A percentile compares a stretch with the other conserved stretches of the same genome.
Evolutionary conservation across 1,140 invertebrate genomes (phyloP).

Genomic region (Drosophila biarmipes): DNA sequence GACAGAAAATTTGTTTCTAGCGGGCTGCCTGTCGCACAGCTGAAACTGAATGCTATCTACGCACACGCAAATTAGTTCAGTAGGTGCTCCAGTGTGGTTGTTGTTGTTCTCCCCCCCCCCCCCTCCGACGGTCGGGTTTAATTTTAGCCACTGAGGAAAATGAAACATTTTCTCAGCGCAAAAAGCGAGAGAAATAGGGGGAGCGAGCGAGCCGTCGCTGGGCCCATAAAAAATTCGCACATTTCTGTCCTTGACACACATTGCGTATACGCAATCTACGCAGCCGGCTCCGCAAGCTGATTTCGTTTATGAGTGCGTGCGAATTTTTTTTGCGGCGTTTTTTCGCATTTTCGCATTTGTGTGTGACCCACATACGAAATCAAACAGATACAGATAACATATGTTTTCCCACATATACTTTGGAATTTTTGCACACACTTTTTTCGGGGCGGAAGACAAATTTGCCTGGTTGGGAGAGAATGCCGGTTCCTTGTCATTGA

Average conservation of each 20-base stretch:
- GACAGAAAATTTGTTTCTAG: constrained; percentile 61
- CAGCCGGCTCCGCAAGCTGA: constrained; percentile 49
- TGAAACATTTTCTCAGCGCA: constrained; percentile 58
- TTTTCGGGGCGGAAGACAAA: constrained; percentile 33
- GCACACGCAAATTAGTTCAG: constrained; percentile 74
- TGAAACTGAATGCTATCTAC: constrained; percentile 80
- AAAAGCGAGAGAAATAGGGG: constrained; percentile 23
- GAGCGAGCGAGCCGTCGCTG: constrained; percentile 3
- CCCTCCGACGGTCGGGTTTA: constrained; percentile 51
- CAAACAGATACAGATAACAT: constrained; percentile 71
- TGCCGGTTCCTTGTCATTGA: constrained; percentile 20
- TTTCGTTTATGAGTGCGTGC: constrained; percentile 64
- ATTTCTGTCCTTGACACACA: constrained; percentile 84
- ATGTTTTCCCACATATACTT: constrained; percentile 50
- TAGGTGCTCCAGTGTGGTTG: constrained; percentile 47
- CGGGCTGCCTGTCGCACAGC: constrained; percentile 41
- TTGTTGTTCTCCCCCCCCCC: constrained; percentile 15
- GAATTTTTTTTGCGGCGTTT: constrained; percentile 36
- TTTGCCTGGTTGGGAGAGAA: constrained; percentile 9
- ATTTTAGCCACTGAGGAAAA: constrained; percentile 66
- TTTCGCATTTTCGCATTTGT: constrained; percentile 29
- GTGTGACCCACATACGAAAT: constrained; percentile 73
- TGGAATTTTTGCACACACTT: constrained; percentile 1
- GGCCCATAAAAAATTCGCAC: constrained; percentile 75
- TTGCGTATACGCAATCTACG: constrained; percentile 81